Evolutionary conservation across 2,113 vertebrate species (phyloP), one percentile per base, ranked within the genome.

Genomic region (Etia nguti): DNA sequence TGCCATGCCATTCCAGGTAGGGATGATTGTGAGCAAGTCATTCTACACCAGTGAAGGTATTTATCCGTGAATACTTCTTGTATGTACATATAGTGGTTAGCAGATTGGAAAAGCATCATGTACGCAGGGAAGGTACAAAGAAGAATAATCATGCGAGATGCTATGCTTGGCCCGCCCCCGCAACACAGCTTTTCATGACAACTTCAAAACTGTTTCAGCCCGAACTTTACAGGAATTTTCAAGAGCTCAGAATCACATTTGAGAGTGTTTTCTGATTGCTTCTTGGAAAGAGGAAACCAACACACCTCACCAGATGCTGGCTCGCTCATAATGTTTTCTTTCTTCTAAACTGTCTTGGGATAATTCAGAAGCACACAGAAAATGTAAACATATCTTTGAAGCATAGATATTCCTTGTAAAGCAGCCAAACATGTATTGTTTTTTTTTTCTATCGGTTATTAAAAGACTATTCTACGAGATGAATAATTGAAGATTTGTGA

Each of bases 401-500:
- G 92, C 90, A 94, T 92, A 91, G 84, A 91, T 93, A 94, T 94
- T 95, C 94, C 94, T 94, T 96, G 95, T 95, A 93, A 95, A 95
- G 94, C 94, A 95, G 91, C 94, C 94, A 95, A 96, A 95, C 93
- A 92, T 96, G 92, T 95, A 95, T 96, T 95, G 88, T 91, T 94
- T 94, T 46, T 95, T 95, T 95, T 96, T 96, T 94, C 84, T 96
- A 95, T 94, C 83, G 94, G 94, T 96, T 92, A 95, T 89, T 94
- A 95, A 94, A 94, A 95, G 93, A 96, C 92, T 95, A 92, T 94
- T 96, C 94, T 95, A 92, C 93, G 89, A 95, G 89, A 95, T 95
- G 91, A 96, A 93, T 90, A 93, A 96, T 94, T 93, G 93, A 93
- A 92, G 92, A 92, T 96, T 95, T 96, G 95, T 96, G 96, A 96